These are phyloP conservation scores for Ambastaia sidthimunki DNA, from an alignment of 2,797 vertebrate species.

Conservation along the genomic window DNA sequence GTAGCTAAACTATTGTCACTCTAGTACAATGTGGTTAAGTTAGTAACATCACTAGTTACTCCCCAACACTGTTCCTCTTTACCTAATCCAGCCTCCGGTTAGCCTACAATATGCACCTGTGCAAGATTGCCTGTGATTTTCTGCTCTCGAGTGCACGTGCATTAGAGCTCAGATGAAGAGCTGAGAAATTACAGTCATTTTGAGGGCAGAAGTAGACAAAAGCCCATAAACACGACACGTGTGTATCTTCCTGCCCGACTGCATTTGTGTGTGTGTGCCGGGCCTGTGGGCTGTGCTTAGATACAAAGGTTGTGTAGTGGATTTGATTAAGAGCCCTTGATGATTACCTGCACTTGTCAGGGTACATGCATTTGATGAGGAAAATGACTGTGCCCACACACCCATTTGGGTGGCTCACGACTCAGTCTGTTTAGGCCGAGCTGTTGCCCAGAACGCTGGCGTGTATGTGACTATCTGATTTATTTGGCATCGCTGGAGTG, in stretches of 20 bases:
- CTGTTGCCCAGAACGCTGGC: slow-evolving; percentile 37
- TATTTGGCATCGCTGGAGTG: slow-evolving; percentile 12
- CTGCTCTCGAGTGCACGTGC: slow-evolving; percentile 38
- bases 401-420: slow-evolving; percentile 63
- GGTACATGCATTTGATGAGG: slow-evolving; percentile 61
- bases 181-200: slow-evolving; percentile 63
- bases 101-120: slow-evolving; percentile 6
- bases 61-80: neutral
- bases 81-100: neutral
- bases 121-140: slow-evolving; percentile 46
- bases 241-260: neutral
- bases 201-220: slow-evolving; percentile 59
- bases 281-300: slow-evolving; percentile 43
- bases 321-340: slow-evolving; percentile 66
- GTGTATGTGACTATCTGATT: slow-evolving; percentile 18
- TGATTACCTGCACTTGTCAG: slow-evolving; percentile 67
- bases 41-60: neutral
- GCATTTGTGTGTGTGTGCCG: slow-evolving; percentile 28
- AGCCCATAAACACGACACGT: slow-evolving; percentile 22
- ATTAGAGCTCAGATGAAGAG: slow-evolving; percentile 43
- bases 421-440: slow-evolving; percentile 57
- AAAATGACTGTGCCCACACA: slow-evolving; percentile 64
- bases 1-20: neutral
- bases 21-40: neutral
- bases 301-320: slow-evolving; percentile 62